A percentile compares a stretch with the other conserved stretches of the same genome.
These are phyloP conservation scores for Ivindomyrus marchei DNA, from an alignment of 2,113 vertebrate species.

Conservation along the genomic window DNA sequence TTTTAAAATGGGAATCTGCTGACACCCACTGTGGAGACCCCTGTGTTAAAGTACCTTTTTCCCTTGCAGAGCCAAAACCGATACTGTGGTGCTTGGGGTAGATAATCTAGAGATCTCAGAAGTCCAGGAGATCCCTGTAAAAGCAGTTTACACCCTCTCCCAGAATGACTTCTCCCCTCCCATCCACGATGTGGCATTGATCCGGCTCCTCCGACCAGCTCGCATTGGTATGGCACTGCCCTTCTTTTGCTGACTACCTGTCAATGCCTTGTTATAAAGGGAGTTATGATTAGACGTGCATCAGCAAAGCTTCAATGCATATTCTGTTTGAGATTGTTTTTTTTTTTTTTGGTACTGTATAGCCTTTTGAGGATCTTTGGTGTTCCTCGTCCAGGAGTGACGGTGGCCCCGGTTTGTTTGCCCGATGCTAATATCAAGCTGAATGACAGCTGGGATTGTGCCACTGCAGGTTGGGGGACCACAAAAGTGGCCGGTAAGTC, in stretches of 20 bases:
- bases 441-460: conserved; percentile 47
- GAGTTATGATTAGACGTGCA: background rate
- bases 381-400: conserved; percentile 34
- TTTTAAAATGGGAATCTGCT: background rate
- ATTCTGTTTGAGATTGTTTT: background rate
- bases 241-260: background rate
- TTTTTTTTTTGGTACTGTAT: background rate
- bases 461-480: conserved; percentile 53
- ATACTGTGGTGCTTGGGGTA: conserved; percentile 46
- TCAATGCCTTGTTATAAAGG: background rate
- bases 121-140: conserved; percentile 35
- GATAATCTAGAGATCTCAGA: conserved; percentile 40
- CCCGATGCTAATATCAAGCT: conserved; percentile 43
- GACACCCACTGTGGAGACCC: background rate
- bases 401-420: conserved; percentile 47
- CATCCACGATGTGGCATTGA: conserved; percentile 41
- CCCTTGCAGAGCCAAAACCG: conserved; percentile 18
- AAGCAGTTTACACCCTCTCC: conserved; percentile 33
- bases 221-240: conserved; percentile 36
- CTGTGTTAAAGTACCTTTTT: background rate
- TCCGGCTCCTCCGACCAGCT: conserved; percentile 41
- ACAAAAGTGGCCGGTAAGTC: conserved; percentile 32
- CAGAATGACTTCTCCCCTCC: conserved; percentile 44
- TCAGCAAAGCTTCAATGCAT: background rate
- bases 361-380: background rate